Percentiles rank a stretch among this genome's conserved stretches.
These are phyloP conservation scores for Daphoenositta chrysoptera DNA, from an alignment of 2,113 vertebrate genomes.

Conservation along the genomic window DNA sequence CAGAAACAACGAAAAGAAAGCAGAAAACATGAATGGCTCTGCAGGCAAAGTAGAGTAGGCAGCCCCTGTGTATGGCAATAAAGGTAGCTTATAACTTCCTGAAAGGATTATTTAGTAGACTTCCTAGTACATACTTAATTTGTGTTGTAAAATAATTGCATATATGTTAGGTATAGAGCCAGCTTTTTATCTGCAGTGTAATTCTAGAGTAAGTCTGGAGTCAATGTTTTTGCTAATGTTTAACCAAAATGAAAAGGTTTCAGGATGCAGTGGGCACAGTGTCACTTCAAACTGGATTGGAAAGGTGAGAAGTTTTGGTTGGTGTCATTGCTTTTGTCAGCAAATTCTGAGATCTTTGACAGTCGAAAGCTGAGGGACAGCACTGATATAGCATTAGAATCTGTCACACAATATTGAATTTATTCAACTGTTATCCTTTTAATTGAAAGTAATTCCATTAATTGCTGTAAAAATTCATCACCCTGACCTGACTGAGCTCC, in stretches of 20 bases:
- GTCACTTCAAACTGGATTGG: background rate
- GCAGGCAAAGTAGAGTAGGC: background rate
- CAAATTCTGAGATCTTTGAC: background rate
- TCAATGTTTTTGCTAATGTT: background rate
- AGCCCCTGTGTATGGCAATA: background rate
- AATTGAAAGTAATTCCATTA: constrained; percentile 61
- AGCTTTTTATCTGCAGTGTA: background rate
- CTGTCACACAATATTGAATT: background rate
- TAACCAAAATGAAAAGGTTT: background rate
- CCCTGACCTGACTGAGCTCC: constrained; percentile 40
- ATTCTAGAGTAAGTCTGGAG: background rate
- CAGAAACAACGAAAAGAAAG: background rate
- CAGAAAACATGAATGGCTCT: background rate
- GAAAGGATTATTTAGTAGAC: background rate
- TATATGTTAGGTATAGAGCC: background rate
- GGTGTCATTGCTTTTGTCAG: background rate
- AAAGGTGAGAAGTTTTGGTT: background rate
- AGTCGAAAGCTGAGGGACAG: background rate
- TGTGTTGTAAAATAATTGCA: background rate
- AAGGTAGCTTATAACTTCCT: background rate
- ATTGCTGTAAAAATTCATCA: constrained; percentile 58
- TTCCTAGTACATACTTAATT: background rate
- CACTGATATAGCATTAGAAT: background rate
- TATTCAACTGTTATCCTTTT: constrained; percentile 21
- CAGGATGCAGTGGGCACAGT: background rate